phyloP scores from a whole-genome alignment of 1,140 invertebrate species.

The Drosophila simulans region DNA sequence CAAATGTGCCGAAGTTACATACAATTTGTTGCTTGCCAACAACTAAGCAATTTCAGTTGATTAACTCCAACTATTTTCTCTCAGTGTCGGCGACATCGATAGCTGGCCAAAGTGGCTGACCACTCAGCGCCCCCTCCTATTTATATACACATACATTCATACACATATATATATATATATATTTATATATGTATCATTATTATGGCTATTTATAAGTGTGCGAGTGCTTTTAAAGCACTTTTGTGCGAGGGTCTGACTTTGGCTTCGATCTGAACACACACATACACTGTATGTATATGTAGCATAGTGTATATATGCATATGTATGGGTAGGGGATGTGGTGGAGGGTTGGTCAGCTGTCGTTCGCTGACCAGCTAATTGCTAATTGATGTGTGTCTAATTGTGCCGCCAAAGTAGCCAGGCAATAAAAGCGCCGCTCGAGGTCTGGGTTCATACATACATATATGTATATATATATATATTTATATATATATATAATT shows the following conservation, averaged over 20 bases:
- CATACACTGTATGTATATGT: no score
- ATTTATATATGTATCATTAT: slow-evolving; percentile 36
- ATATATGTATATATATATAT: no score
- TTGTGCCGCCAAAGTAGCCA: slow-evolving; percentile 76
- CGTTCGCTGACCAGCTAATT: slow-evolving; percentile 64
- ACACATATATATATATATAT: neutral
- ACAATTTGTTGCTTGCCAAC: no score
- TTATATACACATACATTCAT: neutral
- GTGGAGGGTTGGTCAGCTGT: slow-evolving; percentile 57
- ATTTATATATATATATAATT: neutral
- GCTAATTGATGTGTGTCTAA: slow-evolving; percentile 81
- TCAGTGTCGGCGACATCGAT: slow-evolving; percentile 58
- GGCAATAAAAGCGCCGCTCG: slow-evolving; percentile 65
- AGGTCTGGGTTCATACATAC: neutral
- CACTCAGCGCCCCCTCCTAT: slow-evolving; percentile 25
- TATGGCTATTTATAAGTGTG: slow-evolving; percentile 73
- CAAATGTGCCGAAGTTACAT: no score
- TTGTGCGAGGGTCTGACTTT: slow-evolving; percentile 16
- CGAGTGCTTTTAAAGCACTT: slow-evolving; percentile 36
- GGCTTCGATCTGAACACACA: neutral
- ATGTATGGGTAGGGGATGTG: slow-evolving; percentile 1
- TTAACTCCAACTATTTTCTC: neutral
- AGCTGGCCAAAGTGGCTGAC: slow-evolving; percentile 73
- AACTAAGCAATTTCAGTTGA: no score
- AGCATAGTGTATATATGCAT: neutral